phyloP scores from a whole-genome alignment of 2,888 invertebrate species.

The Archips crataeganus region DNA sequence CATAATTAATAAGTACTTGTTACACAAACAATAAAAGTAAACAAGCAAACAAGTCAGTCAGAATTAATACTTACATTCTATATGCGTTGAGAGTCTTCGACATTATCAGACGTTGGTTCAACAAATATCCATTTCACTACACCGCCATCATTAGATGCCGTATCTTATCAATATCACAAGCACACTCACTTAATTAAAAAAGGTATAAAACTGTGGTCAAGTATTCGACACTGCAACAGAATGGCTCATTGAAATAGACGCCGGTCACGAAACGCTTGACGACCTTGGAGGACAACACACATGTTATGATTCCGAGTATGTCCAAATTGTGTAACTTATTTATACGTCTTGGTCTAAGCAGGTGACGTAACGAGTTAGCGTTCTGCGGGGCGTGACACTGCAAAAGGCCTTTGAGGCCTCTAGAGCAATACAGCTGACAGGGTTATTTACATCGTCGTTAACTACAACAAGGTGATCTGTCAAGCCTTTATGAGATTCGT shows the following conservation, averaged over 20 bases:
- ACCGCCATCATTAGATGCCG: constrained; percentile 54
- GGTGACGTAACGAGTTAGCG: constrained; percentile 27
- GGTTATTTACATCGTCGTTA: constrained; percentile 9
- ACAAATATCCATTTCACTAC: constrained; percentile 70
- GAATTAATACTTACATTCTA: constrained; percentile 91
- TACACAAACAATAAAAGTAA: background rate
- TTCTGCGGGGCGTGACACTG: constrained; percentile 15
- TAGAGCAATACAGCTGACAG: constrained; percentile 3
- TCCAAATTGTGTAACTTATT: constrained; percentile 32
- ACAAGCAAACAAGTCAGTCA: background rate
- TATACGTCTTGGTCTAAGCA: constrained; percentile 30
- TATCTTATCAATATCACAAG: constrained; percentile 49
- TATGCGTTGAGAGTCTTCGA: constrained; percentile 96
- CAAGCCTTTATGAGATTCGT: background rate
- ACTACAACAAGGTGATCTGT: background rate
- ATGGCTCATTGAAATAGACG: constrained; percentile 5
- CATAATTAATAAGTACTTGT: background rate
- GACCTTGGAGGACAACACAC: constrained; percentile 41
- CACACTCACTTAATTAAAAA: constrained; percentile 54
- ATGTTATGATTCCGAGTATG: constrained; percentile 26
- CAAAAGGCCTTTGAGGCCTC: constrained; percentile 6
- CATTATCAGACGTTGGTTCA: constrained; percentile 83
- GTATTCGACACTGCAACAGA: constrained; percentile 28
- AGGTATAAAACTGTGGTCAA: constrained; percentile 48
- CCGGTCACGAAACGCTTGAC: constrained; percentile 25